Evolutionary conservation across 2,797 vertebrate species (phyloP).

Genomic region (Rhabdophis nuchalis): DNA sequence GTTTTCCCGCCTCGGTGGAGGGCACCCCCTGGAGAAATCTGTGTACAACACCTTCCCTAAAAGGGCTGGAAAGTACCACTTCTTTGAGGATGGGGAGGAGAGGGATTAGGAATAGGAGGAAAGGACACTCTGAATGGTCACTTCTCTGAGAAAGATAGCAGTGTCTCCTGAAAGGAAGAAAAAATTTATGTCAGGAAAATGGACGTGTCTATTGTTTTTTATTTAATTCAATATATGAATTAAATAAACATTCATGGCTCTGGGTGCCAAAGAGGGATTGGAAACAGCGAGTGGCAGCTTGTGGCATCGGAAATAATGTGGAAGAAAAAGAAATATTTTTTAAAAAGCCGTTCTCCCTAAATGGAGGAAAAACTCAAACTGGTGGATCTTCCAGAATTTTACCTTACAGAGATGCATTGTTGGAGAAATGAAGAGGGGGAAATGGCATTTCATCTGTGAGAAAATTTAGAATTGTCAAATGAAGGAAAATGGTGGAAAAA

Average conservation of each 20-base stretch:
- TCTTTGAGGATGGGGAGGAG: neutral
- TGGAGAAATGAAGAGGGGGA: neutral
- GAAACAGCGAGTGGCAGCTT: neutral
- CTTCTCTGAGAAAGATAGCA: too few relatives aligned
- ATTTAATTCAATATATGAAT: neutral
- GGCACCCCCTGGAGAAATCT: too few relatives aligned
- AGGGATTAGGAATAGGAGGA: too few relatives aligned
- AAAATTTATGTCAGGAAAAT: too few relatives aligned
- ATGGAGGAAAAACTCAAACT: neutral
- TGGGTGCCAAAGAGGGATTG: neutral
- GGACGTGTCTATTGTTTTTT: neutral
- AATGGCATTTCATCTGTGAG: neutral
- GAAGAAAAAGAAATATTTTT: neutral
- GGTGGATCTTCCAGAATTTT: neutral
- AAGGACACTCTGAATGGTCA: too few relatives aligned
- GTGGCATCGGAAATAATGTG: neutral
- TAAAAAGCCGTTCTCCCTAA: neutral
- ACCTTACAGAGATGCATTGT: neutral
- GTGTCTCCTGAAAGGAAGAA: too few relatives aligned
- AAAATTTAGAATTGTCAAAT: neutral
- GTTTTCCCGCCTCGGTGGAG: too few relatives aligned
- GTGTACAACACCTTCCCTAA: rapidly evolving
- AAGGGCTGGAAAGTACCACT: neutral
- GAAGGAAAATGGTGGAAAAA: neutral
- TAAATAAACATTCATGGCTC: neutral